phyloP scores from a whole-genome alignment of 2,888 invertebrate genomes.

The Chaetogeoica ovagalla region DNA sequence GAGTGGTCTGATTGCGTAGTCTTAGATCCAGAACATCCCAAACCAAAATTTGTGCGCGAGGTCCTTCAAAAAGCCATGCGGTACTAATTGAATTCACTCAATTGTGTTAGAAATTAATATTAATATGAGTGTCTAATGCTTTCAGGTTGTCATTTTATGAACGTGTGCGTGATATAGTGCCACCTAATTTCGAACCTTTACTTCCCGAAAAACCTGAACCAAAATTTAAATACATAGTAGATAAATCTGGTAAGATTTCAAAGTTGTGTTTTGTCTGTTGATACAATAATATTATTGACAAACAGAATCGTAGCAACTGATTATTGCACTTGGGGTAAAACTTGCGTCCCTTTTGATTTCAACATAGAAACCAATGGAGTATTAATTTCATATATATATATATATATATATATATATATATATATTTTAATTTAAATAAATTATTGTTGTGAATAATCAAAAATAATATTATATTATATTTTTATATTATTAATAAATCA shows the following conservation, averaged over 20 bases:
- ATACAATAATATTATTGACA: not conserved
- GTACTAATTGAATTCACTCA: conserved; percentile 62
- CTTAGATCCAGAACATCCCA: conserved; percentile 84
- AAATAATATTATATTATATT: too few species aligned
- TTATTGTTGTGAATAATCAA: too few species aligned
- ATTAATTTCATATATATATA: too few species aligned
- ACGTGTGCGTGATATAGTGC: conserved; percentile 88
- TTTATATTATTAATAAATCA: too few species aligned
- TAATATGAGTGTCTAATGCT: conserved; percentile 14
- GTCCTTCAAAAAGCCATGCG: conserved; percentile 87
- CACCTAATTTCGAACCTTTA: conserved; percentile 80
- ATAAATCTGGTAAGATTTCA: conserved; percentile 77
- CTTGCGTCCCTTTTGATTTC: too few species aligned
- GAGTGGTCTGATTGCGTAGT: conserved; percentile 89
- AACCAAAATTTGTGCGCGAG: conserved; percentile 92
- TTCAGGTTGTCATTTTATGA: conserved; percentile 89
- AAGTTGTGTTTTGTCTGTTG: not conserved
- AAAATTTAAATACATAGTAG: conserved; percentile 86
- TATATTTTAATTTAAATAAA: too few species aligned
- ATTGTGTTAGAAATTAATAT: not conserved
- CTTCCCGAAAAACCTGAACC: conserved; percentile 85
- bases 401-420: too few species aligned
- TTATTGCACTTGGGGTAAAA: too few species aligned
- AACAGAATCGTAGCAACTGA: too few species aligned
- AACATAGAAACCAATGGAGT: too few species aligned